Evolutionary conservation across 2,888 invertebrate genomes (phyloP), one percentile per base, ranked within the genome.

Genomic region (Linyphia triangularis): DNA sequence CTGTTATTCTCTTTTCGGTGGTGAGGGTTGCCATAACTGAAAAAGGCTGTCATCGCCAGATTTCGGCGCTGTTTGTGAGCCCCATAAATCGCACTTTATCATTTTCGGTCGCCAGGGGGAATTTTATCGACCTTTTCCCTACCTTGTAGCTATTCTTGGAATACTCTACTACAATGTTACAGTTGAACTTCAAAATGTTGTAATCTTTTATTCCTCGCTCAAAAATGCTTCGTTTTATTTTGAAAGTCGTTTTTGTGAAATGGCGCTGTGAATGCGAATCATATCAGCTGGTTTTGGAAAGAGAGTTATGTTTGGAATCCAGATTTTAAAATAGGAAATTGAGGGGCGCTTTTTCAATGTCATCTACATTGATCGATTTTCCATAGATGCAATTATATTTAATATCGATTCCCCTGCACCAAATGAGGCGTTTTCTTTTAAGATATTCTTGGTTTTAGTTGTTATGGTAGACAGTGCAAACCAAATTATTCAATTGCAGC

Each of bases 31-130:
- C 86, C 81, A 81, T 57, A 86, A 81, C 81, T 81, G 81, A 86
- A 86, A 86, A 86, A 81, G 86, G 81, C 86, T 86, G 86, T 86
- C 86, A 86, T 86, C 86, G 86, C 86, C 86, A 86, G 86, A 81
- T 75, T 67, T 73, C 73, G 79, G 81, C 86, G 81, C 16, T 30
- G 22, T 67, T 70, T 51, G 57, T 16, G 81, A 61, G 37, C 24
- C 37, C 86, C 81, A 86, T 81, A 75, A 73, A 81, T 75, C 59
- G 51, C 26, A 40, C 10, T 69, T 86, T 37, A 86, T 86, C 86
- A 63, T 79, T 86, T 81, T 67, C 51, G 70, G 72, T 86, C 86
- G 86, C 86, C 86, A 86, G 86, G 67, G n/a, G 22, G 40, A 81
- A 73, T 81, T 73, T 73, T 86, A 86, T 86, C 86, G 86, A 86